A percentile compares a stretch with the other conserved stretches of the same genome.
These are phyloP conservation scores for Polia nebulosa DNA, from an alignment of 2,888 invertebrate species.

Conservation along the genomic window DNA sequence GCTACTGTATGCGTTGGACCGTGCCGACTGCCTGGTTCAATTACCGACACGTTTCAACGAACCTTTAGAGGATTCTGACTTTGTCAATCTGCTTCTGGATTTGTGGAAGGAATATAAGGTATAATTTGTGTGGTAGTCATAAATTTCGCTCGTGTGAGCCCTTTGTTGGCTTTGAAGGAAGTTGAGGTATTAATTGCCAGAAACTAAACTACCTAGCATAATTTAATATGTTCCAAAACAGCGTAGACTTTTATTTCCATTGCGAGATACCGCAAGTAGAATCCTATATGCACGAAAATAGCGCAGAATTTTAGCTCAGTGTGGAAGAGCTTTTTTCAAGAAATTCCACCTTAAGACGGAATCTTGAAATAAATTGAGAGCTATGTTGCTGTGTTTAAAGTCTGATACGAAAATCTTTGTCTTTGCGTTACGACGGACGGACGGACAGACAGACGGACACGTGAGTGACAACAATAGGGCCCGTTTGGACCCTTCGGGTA, in stretches of 20 bases:
- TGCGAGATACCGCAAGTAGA: background rate
- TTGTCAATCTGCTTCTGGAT: background rate
- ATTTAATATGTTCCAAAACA: background rate
- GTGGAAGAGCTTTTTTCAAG: background rate
- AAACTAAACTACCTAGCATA: background rate
- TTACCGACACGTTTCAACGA: constrained; percentile 39
- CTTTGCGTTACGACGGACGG: too few species aligned
- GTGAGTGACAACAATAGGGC: too few species aligned
- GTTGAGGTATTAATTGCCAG: background rate
- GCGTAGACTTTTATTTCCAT: background rate
- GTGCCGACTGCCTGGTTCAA: constrained; percentile 50
- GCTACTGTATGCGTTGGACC: constrained; percentile 53
- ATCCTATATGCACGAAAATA: background rate
- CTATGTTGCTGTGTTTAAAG: background rate
- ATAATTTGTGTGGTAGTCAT: background rate
- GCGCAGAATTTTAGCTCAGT: background rate
- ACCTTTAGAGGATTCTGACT: constrained; percentile 33
- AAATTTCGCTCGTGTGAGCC: background rate
- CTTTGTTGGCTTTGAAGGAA: background rate
- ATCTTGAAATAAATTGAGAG: constrained; percentile 1
- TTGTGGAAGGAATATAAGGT: background rate
- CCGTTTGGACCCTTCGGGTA: too few species aligned
- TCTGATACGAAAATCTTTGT: background rate
- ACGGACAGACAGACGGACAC: too few species aligned
- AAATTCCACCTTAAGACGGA: background rate